Percentiles rank a stretch among this genome's conserved stretches.
phyloP scores from a whole-genome alignment of 2,113 vertebrate genomes.

The Microcebus murinus region DNA sequence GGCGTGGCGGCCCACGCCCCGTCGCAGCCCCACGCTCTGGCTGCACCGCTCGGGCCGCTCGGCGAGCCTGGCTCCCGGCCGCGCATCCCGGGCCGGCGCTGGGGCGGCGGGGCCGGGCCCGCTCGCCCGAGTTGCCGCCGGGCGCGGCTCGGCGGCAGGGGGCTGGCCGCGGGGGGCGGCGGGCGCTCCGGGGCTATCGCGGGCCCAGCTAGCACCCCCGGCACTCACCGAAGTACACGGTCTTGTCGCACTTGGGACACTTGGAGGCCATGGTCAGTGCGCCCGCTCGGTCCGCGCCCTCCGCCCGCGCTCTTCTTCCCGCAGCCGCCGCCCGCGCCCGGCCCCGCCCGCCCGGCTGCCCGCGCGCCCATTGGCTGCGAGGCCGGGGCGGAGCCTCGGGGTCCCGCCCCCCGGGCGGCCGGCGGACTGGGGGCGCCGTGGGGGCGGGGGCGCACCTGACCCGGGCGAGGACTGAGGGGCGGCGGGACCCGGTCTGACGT shows the following conservation, averaged over 20 bases:
- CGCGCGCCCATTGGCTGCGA: constrained; percentile 71
- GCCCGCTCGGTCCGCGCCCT: background rate
- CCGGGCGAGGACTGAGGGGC: background rate
- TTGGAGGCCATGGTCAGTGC: constrained; percentile 91
- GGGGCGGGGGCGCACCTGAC: constrained; percentile 50
- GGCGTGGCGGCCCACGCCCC: background rate
- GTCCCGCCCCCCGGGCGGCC: background rate
- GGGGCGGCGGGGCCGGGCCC: background rate
- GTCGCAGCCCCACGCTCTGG: background rate
- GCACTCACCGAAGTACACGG: constrained; percentile 93
- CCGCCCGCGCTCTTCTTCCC: background rate
- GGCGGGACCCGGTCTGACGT: fast-evolving
- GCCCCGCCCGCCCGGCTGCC: constrained; percentile 50
- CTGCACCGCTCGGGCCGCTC: constrained; percentile 13
- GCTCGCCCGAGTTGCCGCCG: background rate
- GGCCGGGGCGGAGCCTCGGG: constrained; percentile 62
- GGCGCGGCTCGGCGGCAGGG: background rate
- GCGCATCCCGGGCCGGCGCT: background rate
- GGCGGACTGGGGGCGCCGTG: background rate
- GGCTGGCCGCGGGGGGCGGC: background rate
- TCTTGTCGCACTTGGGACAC: constrained; percentile 97
- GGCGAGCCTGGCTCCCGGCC: background rate
- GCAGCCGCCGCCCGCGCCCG: background rate
- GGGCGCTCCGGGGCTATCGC: background rate
- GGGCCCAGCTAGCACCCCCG: too few relatives aligned